Evolutionary conservation across 2,888 invertebrate genomes (phyloP).

Genomic region (Scaptomyza caliginosa): DNA sequence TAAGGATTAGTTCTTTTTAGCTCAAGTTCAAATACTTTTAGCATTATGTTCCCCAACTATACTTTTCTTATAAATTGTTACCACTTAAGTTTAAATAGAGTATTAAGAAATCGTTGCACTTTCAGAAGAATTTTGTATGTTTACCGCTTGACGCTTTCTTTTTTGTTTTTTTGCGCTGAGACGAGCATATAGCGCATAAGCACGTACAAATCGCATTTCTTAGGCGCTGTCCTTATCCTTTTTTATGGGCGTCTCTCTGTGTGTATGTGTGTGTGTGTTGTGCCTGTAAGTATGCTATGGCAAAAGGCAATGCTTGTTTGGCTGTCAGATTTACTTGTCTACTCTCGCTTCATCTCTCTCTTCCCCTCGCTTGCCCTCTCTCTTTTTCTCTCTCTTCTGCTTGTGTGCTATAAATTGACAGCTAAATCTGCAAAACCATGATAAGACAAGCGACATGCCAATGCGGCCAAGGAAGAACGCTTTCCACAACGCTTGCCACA

Average conservation of each 20-base stretch:
- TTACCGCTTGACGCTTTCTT: neutral
- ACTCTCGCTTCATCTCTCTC: constrained; percentile 11
- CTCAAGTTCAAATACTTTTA: no score
- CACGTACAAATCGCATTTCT: constrained; percentile 84
- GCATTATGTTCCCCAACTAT: no score
- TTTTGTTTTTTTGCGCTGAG: constrained; percentile 64
- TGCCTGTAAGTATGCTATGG: constrained; percentile 47
- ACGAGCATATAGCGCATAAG: constrained; percentile 77
- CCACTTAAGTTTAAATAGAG: no score
- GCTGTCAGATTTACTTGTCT: constrained; percentile 77
- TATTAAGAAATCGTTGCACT: neutral
- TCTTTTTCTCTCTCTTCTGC: constrained; percentile 11
- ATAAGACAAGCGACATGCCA: constrained; percentile 79
- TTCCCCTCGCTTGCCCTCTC: neutral
- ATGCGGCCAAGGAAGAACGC: constrained; percentile 73
- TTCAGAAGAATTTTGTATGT: neutral
- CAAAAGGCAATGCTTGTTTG: constrained; percentile 65
- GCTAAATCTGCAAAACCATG: constrained; percentile 80
- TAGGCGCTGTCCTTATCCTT: constrained; percentile 74
- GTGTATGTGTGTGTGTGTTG: constrained; percentile 29
- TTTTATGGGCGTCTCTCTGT: constrained; percentile 52
- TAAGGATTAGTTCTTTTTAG: neutral
- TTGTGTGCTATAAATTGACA: constrained; percentile 72
- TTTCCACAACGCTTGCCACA: neutral
- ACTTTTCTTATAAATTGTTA: no score